Evolutionary conservation across 2,888 invertebrate species (phyloP).

Genomic region (Orchesella flavescens): DNA sequence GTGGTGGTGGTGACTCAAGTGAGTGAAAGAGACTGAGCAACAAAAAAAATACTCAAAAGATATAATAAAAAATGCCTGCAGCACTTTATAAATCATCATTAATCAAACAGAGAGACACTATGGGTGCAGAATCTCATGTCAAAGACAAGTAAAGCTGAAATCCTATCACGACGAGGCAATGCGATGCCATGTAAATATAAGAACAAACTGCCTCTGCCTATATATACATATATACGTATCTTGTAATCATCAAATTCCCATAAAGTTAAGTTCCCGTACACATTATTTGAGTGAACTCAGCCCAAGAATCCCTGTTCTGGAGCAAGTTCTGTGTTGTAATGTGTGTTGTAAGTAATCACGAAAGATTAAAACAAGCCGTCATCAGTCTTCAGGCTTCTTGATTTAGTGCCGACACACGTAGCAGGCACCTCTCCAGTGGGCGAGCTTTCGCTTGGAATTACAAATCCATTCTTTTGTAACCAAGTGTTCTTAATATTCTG

Average conservation of each 20-base stretch:
- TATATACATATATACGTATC: neutral
- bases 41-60: slow-evolving; percentile 33
- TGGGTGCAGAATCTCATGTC: slow-evolving; percentile 48
- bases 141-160: slow-evolving; percentile 52
- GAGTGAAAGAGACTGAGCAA: slow-evolving; percentile 50
- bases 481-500: too few species aligned
- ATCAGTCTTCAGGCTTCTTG: neutral
- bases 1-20: slow-evolving; percentile 54
- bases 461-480: too few species aligned
- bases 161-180: slow-evolving; percentile 50
- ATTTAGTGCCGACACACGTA: too few species aligned
- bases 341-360: slow-evolving; percentile 2
- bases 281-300: too few species aligned
- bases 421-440: too few species aligned
- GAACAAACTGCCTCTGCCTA: neutral
- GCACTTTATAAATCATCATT: slow-evolving; percentile 71
- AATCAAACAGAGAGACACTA: slow-evolving; percentile 65
- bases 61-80: slow-evolving; percentile 68
- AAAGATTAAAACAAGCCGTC: slow-evolving; percentile 14
- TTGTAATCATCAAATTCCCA: neutral
- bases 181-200: neutral
- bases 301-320: neutral
- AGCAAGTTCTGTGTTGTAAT: neutral
- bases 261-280: too few species aligned
- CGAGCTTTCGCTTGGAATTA: too few species aligned